Base-by-base conservation (phyloP, 2,888 invertebrate genomes). In the Agrochola circellaris region DNA sequence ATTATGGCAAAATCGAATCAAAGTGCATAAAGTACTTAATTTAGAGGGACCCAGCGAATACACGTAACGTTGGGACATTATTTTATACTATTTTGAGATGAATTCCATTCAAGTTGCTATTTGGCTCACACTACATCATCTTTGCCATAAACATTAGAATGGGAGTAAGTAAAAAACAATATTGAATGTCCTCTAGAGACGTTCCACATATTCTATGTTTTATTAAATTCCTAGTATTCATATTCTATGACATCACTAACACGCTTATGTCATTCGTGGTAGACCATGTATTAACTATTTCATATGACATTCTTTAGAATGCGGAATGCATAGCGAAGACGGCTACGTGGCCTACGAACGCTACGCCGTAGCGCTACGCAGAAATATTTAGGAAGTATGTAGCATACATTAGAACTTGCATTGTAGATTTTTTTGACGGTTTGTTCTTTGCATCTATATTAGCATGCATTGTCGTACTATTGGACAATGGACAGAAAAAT, bases 161-260 rank as follows among this genome's bases (percentile, higher is more conserved):
- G 51, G 20, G 51, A 51, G 7, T 51, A 9, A 20, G 23, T 23
- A 15, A 65, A 68, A 83, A 54, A 73, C 15, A 64, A 73, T 69
- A 69, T 58, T n/a, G 48, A 51, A 66, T 58, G 1, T 73, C n/a
- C 1, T 20, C 23, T 51, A 65, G 42, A 60, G n/a, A 30, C 8
- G 34, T 68, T 42, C 30, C 61, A 69, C 20, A n/a, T 45, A 11
- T 42, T 42, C 58, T 30, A 48, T 67, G 51, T 78, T 62, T 73
- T 75, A 82, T 79, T 82, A 84, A 80, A 88, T 87, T 81, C 79
- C 73, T 82, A 78, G 72, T 77, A 77, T 78, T 86, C 58, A 66
- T 74, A 83, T 75, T 86, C 74, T 64, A 51, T 65, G 61, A 66
- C 38, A 68, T 71, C 61, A 72, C 58, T 83, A 61, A 38, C 17